Conservation (phyloP, 2,797 vertebrate species). For the Lophius americanus region DNA sequence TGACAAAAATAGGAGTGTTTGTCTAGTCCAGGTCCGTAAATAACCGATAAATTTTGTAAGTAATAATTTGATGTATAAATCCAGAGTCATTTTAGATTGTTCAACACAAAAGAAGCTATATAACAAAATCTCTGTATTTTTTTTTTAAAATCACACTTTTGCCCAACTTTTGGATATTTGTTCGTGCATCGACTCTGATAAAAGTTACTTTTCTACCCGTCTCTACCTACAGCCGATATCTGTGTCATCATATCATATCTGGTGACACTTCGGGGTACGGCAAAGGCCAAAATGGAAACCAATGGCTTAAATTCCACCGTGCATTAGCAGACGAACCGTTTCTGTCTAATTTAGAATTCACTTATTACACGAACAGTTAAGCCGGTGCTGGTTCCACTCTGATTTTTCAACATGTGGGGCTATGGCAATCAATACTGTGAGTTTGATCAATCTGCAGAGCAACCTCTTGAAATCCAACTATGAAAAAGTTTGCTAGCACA, state of each 20-base stretch:
- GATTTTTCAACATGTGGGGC: too few species aligned
- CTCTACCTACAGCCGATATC: neutral
- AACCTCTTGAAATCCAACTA: neutral
- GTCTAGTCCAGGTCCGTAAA: neutral
- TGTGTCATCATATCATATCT: neutral
- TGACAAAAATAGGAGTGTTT: neutral
- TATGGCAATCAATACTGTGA: neutral
- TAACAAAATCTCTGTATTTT: too few species aligned
- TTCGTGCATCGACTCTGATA: neutral
- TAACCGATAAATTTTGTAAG: too few species aligned
- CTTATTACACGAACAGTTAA: neutral
- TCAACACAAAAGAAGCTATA: too few species aligned
- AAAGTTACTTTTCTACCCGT: neutral
- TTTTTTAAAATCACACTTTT: too few species aligned
- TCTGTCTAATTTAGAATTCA: neutral
- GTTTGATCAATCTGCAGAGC: slow-evolving; percentile 5
- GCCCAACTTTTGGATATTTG: neutral
- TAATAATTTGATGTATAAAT: neutral
- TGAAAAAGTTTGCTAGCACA: neutral
- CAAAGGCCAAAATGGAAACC: neutral
- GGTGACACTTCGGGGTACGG: neutral
- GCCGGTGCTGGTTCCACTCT: slow-evolving; percentile 7
- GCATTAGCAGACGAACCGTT: neutral
- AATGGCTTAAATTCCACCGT: neutral
- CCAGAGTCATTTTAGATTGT: neutral